A percentile compares a stretch with the other conserved stretches of the same genome.
Conservation (phyloP, 2,888 invertebrate species). For the Antheraea yamamai region DNA sequence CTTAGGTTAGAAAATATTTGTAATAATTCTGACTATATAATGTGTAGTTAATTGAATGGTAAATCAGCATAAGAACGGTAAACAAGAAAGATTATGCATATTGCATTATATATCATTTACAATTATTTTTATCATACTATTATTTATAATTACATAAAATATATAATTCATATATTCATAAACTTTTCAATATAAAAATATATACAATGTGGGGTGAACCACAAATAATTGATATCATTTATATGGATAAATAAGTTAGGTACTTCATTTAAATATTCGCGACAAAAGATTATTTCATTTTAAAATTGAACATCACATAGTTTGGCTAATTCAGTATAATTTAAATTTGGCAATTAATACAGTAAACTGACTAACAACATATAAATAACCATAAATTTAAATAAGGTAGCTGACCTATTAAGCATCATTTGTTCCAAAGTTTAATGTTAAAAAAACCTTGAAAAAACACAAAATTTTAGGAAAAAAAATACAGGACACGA, state of each 20-base stretch:
- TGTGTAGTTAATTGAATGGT: not conserved
- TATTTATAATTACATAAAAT: constrained; percentile 1
- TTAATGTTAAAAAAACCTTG: not conserved
- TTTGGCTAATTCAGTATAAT: not conserved
- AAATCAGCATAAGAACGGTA: not conserved
- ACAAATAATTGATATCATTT: not conserved
- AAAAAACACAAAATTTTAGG: not conserved
- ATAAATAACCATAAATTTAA: not conserved
- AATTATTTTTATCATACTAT: not conserved
- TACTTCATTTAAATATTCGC: not conserved
- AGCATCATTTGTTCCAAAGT: not conserved
- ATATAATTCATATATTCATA: constrained; percentile 1
- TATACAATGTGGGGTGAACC: not conserved
- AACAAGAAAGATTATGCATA: not conserved
- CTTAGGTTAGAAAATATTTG: not conserved
- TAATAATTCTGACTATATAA: not conserved
- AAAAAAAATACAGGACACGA: not conserved
- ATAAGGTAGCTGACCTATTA: not conserved
- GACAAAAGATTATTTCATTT: no score
- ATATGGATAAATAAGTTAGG: not conserved
- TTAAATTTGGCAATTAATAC: not conserved
- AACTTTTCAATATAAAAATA: not conserved
- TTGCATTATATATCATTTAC: not conserved
- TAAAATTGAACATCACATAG: constrained; percentile 1
- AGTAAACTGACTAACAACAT: no score